These are phyloP conservation scores for Acrobasis repandana DNA, from an alignment of 2,888 invertebrate genomes.

Conservation along the genomic window DNA sequence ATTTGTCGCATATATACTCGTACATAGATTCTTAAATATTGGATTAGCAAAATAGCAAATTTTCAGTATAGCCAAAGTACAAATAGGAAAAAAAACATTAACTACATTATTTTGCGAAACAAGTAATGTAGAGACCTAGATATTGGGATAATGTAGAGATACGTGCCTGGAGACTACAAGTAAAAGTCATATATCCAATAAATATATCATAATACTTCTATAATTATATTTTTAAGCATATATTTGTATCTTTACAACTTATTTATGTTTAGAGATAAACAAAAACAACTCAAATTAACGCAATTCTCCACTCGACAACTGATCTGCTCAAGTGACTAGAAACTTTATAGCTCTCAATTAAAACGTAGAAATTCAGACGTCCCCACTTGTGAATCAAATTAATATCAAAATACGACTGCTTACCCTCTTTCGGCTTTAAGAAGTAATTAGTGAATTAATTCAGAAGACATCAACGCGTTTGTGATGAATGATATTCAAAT, in stretches of 20 bases:
- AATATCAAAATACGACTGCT: slow-evolving; percentile 66
- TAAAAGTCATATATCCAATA: too few species aligned
- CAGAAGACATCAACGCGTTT: neutral
- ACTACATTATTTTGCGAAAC: too few species aligned
- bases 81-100: too few species aligned
- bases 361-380: slow-evolving; percentile 72
- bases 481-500: neutral
- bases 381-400: slow-evolving; percentile 76
- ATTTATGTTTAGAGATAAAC: neutral
- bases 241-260: neutral
- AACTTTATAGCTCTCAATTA: slow-evolving; percentile 79
- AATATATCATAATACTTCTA: too few species aligned
- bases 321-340: slow-evolving; percentile 67
- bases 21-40: too few species aligned
- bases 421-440: slow-evolving; percentile 28
- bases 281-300: slow-evolving; percentile 25
- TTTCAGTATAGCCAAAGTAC: too few species aligned
- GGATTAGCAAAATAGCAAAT: too few species aligned
- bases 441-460: neutral
- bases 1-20: too few species aligned
- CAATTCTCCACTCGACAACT: slow-evolving; percentile 48
- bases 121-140: too few species aligned
- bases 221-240: too few species aligned
- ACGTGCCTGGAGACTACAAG: too few species aligned
- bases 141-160: too few species aligned